Evolutionary conservation across 2,113 vertebrate genomes (phyloP), one percentile per base, ranked within the genome.

Genomic region (Oxyruncus cristatus): DNA sequence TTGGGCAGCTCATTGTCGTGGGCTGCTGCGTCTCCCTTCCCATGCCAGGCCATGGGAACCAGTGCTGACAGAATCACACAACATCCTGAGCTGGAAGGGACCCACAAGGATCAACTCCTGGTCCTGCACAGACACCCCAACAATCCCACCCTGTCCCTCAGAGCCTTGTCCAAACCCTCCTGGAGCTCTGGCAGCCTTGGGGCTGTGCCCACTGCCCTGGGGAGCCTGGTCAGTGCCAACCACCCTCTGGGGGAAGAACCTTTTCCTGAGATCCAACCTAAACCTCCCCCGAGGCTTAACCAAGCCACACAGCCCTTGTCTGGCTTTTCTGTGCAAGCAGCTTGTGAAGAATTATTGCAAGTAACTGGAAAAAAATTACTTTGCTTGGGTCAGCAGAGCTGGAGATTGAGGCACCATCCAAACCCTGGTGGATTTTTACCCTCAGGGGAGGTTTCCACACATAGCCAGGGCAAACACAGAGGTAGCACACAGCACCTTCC

Each of bases 401-500:
- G 3, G 35, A 63, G 41, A 37, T 35, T 33, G 53, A 52, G 52
- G 50, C 37, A 16, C 26, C 33, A 4, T 20, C 50, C 21, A 6
- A 63, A 74, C 7, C 55, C 18, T 3, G 0, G 4, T 0, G 21
- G 2, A 3, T 33, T 70, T 74, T 27, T 19, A 33, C 30, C 26
- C 30, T 3, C 9, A 1, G 30, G 41, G 15, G 42, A 53, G 9
- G 18, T 17, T 88, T 41, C 72, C 15, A 30, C 8, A 6, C 20
- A 2, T 4, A 37, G 41, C 8, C 14, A 49, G 35, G 22, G 30
- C 37, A 47, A 73, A 59, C 1, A 5, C 41, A 55, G 74, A 33
- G 33, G 22, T 77, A 78, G 35, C 55, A 44, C 80, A 52, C 5
- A 24, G 39, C 26, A 12, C 4, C 3, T 42, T 9, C 41, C 7